Percentiles rank a stretch among this genome's conserved stretches.
Evolutionary conservation across 2,888 invertebrate genomes (phyloP).

Genomic region (Campoplex capitator): DNA sequence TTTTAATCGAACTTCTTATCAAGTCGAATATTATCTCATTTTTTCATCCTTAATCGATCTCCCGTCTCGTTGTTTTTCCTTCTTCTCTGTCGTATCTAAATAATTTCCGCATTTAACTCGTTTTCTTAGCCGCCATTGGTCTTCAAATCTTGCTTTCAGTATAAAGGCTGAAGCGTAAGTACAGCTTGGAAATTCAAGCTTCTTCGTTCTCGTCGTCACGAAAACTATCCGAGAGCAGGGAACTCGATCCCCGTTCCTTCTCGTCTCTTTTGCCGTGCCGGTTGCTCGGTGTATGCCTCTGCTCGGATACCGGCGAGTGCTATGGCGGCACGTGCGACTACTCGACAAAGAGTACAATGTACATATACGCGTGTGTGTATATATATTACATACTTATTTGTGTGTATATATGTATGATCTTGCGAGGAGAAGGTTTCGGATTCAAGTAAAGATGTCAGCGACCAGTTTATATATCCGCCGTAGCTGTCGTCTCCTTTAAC

Average conservation of each 20-base stretch:
- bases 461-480: slow-evolving; percentile 61
- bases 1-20: too few relatives aligned
- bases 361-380: background rate
- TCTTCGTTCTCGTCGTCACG: slow-evolving; percentile 33
- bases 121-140: slow-evolving; percentile 6
- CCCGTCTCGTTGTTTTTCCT: background rate
- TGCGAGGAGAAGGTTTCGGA: slow-evolving; percentile 51
- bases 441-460: slow-evolving; percentile 66
- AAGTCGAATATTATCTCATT: background rate
- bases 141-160: background rate
- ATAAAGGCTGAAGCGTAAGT: background rate
- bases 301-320: slow-evolving; percentile 43
- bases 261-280: slow-evolving; percentile 48
- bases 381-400: background rate
- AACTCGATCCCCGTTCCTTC: slow-evolving; percentile 62
- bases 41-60: background rate
- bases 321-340: slow-evolving; percentile 64
- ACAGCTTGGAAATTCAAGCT: slow-evolving; percentile 32
- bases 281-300: background rate
- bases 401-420: background rate
- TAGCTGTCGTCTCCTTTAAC: slow-evolving; percentile 54
- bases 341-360: slow-evolving; percentile 61
- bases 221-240: slow-evolving; percentile 50
- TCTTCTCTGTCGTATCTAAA: too few relatives aligned
- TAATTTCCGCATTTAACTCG: background rate